A percentile compares a stretch with the other conserved stretches of the same genome.
phyloP scores from a whole-genome alignment of 2,888 invertebrate species.

The Cryptophagus acutangulus region DNA sequence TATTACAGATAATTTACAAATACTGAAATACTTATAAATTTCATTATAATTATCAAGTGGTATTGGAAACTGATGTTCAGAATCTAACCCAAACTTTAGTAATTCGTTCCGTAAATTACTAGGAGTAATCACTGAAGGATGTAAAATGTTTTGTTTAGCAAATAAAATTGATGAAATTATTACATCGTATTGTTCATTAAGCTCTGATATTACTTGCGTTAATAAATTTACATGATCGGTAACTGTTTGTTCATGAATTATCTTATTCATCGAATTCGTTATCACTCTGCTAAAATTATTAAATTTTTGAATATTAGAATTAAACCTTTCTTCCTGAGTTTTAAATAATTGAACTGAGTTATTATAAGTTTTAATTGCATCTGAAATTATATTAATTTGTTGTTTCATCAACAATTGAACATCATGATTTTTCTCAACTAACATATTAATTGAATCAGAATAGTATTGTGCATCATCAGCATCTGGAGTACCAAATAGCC shows the following conservation, averaged over 20 bases:
- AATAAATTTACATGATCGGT: conserved; percentile 1
- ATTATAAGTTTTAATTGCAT: conserved; percentile 21
- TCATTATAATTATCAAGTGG: conserved; percentile 1
- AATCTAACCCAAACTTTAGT: conserved; percentile 8
- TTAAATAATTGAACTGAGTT: conserved; percentile 13
- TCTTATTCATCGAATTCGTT: background rate
- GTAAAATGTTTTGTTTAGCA: conserved; percentile 12
- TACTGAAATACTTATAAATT: conserved; percentile 3
- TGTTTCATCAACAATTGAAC: conserved; percentile 17
- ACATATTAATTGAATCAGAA: conserved; percentile 14
- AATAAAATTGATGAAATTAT: conserved; percentile 11
- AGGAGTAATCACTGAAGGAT: conserved; percentile 14
- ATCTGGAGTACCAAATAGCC: conserved; percentile 1
- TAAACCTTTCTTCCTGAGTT: conserved; percentile 13
- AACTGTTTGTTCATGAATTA: background rate
- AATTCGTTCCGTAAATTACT: conserved; percentile 9
- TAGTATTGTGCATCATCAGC: conserved; percentile 8
- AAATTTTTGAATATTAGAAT: conserved; percentile 2
- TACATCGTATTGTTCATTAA: conserved; percentile 6
- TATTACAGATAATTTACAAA: conserved; percentile 1
- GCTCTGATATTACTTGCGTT: background rate
- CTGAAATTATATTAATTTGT: conserved; percentile 21
- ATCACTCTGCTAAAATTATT: conserved; percentile 1
- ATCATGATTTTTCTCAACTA: conserved; percentile 15
- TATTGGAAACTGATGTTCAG: conserved; percentile 1